phyloP scores from a whole-genome alignment of 2,888 invertebrate species.

The Pseudococcus viburni region DNA sequence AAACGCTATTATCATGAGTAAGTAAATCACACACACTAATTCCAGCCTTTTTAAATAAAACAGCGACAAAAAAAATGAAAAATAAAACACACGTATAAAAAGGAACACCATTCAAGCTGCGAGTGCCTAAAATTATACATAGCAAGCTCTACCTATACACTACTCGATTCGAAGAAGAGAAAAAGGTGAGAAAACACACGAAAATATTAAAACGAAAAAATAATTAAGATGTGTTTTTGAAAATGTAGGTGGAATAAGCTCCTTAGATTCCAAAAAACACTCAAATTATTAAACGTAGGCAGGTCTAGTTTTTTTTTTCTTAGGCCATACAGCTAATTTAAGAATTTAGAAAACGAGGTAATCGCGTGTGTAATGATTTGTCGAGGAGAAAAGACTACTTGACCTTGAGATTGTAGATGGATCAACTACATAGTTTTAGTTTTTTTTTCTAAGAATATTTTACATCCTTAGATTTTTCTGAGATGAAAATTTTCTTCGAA shows the following conservation, averaged over 20 bases:
- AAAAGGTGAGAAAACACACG: not conserved
- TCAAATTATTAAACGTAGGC: not conserved
- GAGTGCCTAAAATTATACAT: constrained; percentile 25
- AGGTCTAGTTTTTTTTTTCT: not conserved
- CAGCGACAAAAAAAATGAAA: constrained; percentile 28
- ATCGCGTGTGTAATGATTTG: no score
- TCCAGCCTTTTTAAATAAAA: not conserved
- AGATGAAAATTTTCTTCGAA: no score
- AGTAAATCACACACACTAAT: not conserved
- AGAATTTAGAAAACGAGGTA: no score
- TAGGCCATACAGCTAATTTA: not conserved
- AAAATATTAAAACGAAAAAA: constrained; percentile 4
- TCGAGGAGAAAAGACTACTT: no score
- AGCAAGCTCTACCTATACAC: constrained; percentile 29
- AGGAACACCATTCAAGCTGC: constrained; percentile 37
- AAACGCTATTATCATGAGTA: not conserved
- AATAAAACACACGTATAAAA: constrained; percentile 12
- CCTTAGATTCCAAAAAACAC: not conserved
- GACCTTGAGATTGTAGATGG: no score
- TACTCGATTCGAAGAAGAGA: constrained; percentile 25
- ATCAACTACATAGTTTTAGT: no score
- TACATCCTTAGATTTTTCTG: no score
- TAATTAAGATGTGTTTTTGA: not conserved
- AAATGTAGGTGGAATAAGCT: not conserved
- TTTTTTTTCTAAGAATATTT: no score